phyloP scores from a whole-genome alignment of 2,888 invertebrate genomes.

The Leptinotarsa haldemani region DNA sequence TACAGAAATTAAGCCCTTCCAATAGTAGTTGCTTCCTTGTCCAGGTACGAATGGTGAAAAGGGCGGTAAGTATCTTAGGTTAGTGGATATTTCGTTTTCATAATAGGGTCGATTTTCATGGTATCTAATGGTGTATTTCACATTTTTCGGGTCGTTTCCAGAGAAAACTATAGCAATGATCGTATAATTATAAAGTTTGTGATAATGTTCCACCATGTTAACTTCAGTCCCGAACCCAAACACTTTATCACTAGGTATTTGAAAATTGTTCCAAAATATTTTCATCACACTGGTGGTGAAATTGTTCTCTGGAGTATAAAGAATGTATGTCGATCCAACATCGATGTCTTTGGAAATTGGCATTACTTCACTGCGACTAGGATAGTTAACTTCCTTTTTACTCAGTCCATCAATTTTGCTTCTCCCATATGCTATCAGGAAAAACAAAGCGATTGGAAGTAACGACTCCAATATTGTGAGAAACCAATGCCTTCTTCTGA shows the following conservation, averaged over 20 bases:
- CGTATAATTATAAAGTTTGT: slow-evolving; percentile 47
- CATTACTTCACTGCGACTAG: slow-evolving; percentile 52
- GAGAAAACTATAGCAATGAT: slow-evolving; percentile 58
- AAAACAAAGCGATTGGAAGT: slow-evolving; percentile 60
- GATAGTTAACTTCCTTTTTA: slow-evolving; percentile 54
- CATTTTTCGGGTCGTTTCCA: slow-evolving; percentile 45
- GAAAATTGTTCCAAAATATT: slow-evolving; percentile 55
- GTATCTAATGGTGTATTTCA: slow-evolving; percentile 58
- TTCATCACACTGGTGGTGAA: slow-evolving; percentile 57
- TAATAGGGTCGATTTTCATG: slow-evolving; percentile 52
- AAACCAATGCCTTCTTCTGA: slow-evolving; percentile 61
- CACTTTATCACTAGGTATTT: slow-evolving; percentile 55
- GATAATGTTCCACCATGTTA: slow-evolving; percentile 52
- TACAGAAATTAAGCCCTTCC: slow-evolving; percentile 69
- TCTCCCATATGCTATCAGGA: slow-evolving; percentile 60
- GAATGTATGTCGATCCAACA: slow-evolving; percentile 47
- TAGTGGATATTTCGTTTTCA: slow-evolving; percentile 47
- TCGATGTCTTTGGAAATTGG: slow-evolving; percentile 39
- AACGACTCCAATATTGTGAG: slow-evolving; percentile 58
- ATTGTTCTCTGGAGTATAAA: slow-evolving; percentile 57
- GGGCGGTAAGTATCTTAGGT: slow-evolving; percentile 18
- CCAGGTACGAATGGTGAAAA: slow-evolving; percentile 13
- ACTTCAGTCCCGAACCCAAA: slow-evolving; percentile 53
- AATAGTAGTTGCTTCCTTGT: slow-evolving; percentile 50
- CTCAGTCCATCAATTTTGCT: slow-evolving; percentile 58